Percentiles rank a stretch among this genome's conserved stretches.
phyloP scores from a whole-genome alignment of 2,113 vertebrate species.

The Lepus americanus region DNA sequence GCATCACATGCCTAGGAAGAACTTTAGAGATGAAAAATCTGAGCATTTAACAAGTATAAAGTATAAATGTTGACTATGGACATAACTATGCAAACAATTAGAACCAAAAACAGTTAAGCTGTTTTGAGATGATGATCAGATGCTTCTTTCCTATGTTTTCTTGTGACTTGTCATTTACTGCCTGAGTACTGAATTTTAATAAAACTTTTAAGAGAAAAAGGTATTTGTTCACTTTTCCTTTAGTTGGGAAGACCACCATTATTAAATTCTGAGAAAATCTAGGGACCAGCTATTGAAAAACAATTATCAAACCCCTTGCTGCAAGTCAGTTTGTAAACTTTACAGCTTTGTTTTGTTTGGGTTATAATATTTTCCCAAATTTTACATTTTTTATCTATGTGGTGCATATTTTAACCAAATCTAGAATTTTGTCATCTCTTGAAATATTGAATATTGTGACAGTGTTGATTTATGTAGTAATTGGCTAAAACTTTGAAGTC shows the following conservation, averaged over 20 bases:
- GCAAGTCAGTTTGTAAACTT: neutral
- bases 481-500: neutral
- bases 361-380: neutral
- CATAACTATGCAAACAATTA: neutral
- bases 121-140: neutral
- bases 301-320: neutral
- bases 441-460: conserved; percentile 10
- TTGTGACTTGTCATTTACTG: neutral
- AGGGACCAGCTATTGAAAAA: neutral
- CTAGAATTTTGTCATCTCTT: neutral
- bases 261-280: conserved; percentile 18
- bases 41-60: neutral
- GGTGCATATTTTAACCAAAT: neutral
- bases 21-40: conserved; percentile 9
- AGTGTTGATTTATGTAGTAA: neutral
- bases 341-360: neutral
- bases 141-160: conserved; percentile 16
- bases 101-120: neutral
- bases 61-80: neutral
- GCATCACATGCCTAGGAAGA: neutral
- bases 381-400: conserved; percentile 12
- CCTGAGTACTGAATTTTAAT: neutral
- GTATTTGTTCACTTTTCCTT: neutral
- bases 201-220: neutral
- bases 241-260: neutral